Base-by-base conservation (phyloP, 1,140 invertebrate genomes). In the Plutomurus gul region DNA sequence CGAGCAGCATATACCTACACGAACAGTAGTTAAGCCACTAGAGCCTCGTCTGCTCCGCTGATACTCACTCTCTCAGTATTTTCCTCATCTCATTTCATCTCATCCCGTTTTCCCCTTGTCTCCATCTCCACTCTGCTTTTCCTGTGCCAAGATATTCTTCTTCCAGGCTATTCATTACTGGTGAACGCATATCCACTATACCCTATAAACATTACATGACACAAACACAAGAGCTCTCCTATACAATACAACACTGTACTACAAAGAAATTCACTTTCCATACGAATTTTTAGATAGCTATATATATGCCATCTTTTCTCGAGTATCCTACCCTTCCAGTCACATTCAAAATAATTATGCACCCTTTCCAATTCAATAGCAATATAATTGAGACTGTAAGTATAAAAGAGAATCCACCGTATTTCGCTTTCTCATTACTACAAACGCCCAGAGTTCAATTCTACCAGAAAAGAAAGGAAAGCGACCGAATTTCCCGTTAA, bases 331-430 rank as follows among this genome's bases (percentile, higher is more conserved):
- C 39, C 36, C 18, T 33, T 65, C 56, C 36, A 65, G 56, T 51
- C 47, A 51, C 47, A 65, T 65, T 65, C 56, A 65, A 65, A 65
- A 65, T 65, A 65, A 65, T 65, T 65, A 65, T 65, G 25, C 56
- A 65, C 56, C 56, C 56, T 33, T 56, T 65, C 56, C 56, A 65
- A 65, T 65, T 65, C 56, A 65, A 65, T 65, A 25, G 27, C 56
- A 30, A 30, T 65, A 30, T 27, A n/a, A 16, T 43, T 27, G 25
- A 36, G 13, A 16, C 56, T 65, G 25, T 33, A 65, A 33, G 56
- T 30, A 65, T 33, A n/a, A 30, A 65, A 27, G 13, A 65, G 27
- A 65, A 30, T 65, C n/a, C 27, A 36, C 10, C 13, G 30, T 27
- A 7, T 30, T 30, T 33, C 27, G 18, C 56, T 30, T 25, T 65